A percentile compares a stretch with the other conserved stretches of the same genome.
Conservation (phyloP, 2,888 invertebrate species). For the Schizotus pectinicornis region DNA sequence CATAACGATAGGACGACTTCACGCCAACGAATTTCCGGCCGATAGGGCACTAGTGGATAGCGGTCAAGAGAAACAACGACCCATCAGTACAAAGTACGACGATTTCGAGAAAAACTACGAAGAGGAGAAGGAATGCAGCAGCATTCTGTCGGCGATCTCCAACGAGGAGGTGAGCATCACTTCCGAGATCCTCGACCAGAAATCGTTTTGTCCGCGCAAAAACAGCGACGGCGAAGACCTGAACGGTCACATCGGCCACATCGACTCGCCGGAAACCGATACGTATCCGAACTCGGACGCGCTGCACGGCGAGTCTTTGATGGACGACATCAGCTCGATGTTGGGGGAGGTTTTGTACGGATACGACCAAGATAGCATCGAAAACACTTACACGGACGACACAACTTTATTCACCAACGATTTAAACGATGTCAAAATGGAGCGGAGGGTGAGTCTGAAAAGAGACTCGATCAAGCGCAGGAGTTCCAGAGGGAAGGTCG, state of each 20-base stretch:
- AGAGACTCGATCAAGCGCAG: conserved; percentile 48
- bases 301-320: conserved; percentile 77
- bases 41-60: background rate
- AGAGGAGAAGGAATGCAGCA: conserved; percentile 65
- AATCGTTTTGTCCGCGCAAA: conserved; percentile 56
- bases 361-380: conserved; percentile 64
- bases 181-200: conserved; percentile 67
- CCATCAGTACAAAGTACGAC: conserved; percentile 51
- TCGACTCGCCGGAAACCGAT: conserved; percentile 85
- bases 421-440: conserved; percentile 49
- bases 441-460: conserved; percentile 65
- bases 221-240: conserved; percentile 60
- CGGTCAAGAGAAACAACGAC: conserved; percentile 39
- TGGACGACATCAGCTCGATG: conserved; percentile 80
- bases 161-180: conserved; percentile 76
- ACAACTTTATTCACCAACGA: conserved; percentile 70
- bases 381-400: conserved; percentile 71
- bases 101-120: conserved; percentile 55
- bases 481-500: conserved; percentile 54
- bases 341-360: conserved; percentile 76
- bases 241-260: conserved; percentile 72
- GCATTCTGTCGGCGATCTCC: conserved; percentile 68
- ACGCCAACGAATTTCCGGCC: conserved; percentile 21
- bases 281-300: conserved; percentile 74
- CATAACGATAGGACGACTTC: conserved; percentile 36